phyloP scores from a whole-genome alignment of 2,888 invertebrate genomes.

The Bhutanitis thaidina region DNA sequence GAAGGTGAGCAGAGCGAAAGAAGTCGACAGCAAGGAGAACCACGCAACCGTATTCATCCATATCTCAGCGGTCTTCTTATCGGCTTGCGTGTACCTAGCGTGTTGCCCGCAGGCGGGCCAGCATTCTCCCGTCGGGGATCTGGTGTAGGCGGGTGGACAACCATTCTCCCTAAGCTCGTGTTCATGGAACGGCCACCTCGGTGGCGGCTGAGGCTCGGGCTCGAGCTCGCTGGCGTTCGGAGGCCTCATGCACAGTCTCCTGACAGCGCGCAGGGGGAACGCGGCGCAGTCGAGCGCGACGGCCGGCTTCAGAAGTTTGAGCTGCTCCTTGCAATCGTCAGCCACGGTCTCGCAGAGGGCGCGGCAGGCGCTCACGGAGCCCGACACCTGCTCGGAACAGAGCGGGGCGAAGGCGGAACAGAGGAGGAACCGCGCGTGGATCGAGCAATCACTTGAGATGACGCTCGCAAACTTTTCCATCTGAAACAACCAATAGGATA shows the following conservation, averaged over 20 bases:
- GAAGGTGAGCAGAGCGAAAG: slow-evolving; percentile 92
- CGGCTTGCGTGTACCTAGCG: slow-evolving; percentile 83
- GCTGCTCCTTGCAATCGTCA: slow-evolving; percentile 84
- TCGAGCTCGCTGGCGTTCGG: slow-evolving; percentile 65
- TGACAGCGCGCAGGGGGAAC: slow-evolving; percentile 86
- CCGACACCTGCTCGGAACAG: slow-evolving; percentile 92
- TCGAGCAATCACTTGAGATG: slow-evolving; percentile 89
- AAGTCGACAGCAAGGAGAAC: slow-evolving; percentile 88
- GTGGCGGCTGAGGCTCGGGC: slow-evolving; percentile 60
- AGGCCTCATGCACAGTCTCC: slow-evolving; percentile 89
- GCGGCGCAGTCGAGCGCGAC: slow-evolving; percentile 87
- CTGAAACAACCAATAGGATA: slow-evolving; percentile 74
- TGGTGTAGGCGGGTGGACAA: slow-evolving; percentile 81
- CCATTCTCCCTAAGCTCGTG: slow-evolving; percentile 56
- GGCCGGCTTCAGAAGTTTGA: slow-evolving; percentile 87
- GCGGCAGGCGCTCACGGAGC: slow-evolving; percentile 91
- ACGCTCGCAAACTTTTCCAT: slow-evolving; percentile 85
- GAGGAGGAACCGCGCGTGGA: slow-evolving; percentile 90
- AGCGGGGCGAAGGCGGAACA: slow-evolving; percentile 95
- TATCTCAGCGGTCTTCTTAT: slow-evolving; percentile 85
- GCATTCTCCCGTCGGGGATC: slow-evolving; percentile 78
- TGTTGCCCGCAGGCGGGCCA: slow-evolving; percentile 84
- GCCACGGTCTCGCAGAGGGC: slow-evolving; percentile 90
- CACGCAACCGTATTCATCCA: slow-evolving; percentile 90
- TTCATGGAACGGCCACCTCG: slow-evolving; percentile 64